Percentiles rank a stretch among this genome's conserved stretches.
phyloP scores from a whole-genome alignment of 2,888 invertebrate genomes.

The Aromia moschata region DNA sequence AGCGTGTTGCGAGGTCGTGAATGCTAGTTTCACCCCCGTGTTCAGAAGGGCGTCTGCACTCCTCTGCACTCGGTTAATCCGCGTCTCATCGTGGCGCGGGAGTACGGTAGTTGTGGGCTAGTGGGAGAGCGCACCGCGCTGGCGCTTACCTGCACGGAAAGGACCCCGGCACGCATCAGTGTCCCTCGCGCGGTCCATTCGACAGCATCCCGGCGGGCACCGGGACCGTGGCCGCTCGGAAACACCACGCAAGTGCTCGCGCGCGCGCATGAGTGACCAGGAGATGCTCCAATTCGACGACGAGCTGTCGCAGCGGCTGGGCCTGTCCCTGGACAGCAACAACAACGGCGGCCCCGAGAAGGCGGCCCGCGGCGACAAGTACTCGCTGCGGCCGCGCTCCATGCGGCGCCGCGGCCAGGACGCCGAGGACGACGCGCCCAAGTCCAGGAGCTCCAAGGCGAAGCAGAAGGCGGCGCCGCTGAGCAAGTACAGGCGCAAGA shows the following conservation, averaged over 20 bases:
- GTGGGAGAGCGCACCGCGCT: constrained; percentile 26
- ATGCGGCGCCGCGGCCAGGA: constrained; percentile 46
- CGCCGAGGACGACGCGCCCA: constrained; percentile 33
- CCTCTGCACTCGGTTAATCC: constrained; percentile 24
- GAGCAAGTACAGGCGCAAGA: constrained; percentile 74
- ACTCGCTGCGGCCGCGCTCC: constrained; percentile 60
- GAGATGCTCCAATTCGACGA: constrained; percentile 57
- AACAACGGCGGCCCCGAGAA: constrained; percentile 56
- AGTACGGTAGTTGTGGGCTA: constrained; percentile 31
- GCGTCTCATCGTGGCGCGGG: constrained; percentile 25
- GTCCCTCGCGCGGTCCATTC: constrained; percentile 42
- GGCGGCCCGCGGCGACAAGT: constrained; percentile 56
- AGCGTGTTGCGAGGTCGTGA: too few relatives aligned
- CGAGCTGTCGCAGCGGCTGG: constrained; percentile 57
- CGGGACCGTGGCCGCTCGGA: too few relatives aligned
- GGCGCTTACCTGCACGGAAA: constrained; percentile 24
- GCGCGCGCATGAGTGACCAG: constrained; percentile 15
- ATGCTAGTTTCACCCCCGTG: too few relatives aligned
- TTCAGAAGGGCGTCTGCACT: constrained; percentile 22
- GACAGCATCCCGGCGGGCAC: constrained; percentile 43
- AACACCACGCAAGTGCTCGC: too few relatives aligned
- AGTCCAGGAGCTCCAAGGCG: constrained; percentile 37
- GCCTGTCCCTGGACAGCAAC: constrained; percentile 53
- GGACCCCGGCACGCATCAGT: constrained; percentile 30
- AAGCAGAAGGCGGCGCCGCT: constrained; percentile 66